phyloP scores from a whole-genome alignment of 2,113 vertebrate species.

The Patagioenas fasciata region DNA sequence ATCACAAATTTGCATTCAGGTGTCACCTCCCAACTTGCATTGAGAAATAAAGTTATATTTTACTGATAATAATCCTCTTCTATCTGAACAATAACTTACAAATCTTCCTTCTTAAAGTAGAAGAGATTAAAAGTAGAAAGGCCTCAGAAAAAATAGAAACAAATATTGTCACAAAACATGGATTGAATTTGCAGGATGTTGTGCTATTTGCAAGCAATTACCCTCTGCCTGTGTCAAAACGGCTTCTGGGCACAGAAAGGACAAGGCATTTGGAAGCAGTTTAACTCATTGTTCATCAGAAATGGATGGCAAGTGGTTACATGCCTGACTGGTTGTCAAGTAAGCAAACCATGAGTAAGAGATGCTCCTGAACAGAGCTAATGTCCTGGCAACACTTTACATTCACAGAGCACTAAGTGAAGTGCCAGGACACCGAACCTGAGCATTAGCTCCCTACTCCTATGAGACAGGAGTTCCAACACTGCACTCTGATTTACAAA shows the following conservation, averaged over 20 bases:
- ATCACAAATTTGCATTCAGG: neutral
- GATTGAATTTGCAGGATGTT: neutral
- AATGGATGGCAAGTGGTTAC: neutral
- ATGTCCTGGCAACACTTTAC: neutral
- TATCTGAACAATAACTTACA: neutral
- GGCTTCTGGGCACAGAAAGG: neutral
- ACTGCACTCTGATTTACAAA: neutral
- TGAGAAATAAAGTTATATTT: neutral
- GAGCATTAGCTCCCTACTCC: neutral
- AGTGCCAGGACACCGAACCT: neutral
- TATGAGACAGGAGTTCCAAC: neutral
- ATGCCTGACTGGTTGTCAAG: neutral
- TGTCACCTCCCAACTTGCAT: neutral
- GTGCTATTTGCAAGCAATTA: neutral
- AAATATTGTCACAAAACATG: neutral
- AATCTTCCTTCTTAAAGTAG: neutral
- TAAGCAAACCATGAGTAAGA: neutral
- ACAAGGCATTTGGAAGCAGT: neutral
- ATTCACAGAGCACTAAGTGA: neutral
- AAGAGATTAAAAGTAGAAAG: neutral
- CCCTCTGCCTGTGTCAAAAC: neutral
- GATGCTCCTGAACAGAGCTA: neutral
- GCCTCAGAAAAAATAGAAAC: neutral
- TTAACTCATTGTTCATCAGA: neutral
- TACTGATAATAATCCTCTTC: neutral